These are phyloP conservation scores for Drosophila greeni DNA, from an alignment of 2,888 invertebrate species.

Conservation along the genomic window DNA sequence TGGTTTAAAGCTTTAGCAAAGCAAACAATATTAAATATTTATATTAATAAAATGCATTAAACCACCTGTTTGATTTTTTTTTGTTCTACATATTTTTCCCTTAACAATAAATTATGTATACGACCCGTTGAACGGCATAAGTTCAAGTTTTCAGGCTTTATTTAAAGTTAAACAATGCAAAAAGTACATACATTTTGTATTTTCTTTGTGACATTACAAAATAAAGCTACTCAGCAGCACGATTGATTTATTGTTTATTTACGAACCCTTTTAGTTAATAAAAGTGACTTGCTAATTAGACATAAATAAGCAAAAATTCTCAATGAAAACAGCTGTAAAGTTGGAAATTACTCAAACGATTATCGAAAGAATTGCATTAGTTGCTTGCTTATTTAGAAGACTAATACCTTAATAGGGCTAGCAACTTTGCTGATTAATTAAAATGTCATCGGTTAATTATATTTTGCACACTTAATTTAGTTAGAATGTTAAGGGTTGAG, in stretches of 20 bases:
- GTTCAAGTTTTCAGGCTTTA: conserved; percentile 3
- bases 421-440: background rate
- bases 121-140: background rate
- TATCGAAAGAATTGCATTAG: conserved; percentile 5
- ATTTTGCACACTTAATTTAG: background rate
- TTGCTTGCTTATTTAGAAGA: background rate
- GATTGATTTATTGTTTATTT: conserved; percentile 10
- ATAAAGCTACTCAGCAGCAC: background rate
- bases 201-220: background rate
- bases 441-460: background rate
- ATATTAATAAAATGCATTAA: no score
- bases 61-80: background rate
- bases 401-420: background rate
- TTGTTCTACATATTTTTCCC: background rate
- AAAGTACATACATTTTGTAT: background rate
- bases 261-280: background rate
- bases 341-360: conserved; percentile 10
- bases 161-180: conserved; percentile 1
- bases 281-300: background rate
- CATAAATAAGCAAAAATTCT: conserved; percentile 1
- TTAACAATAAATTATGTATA: conserved; percentile 1
- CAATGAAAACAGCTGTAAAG: conserved; percentile 17
- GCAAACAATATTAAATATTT: no score
- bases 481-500: background rate
- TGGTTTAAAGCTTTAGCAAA: no score